Conservation (phyloP, 2,113 vertebrate species). For the Tor tambroides region DNA sequence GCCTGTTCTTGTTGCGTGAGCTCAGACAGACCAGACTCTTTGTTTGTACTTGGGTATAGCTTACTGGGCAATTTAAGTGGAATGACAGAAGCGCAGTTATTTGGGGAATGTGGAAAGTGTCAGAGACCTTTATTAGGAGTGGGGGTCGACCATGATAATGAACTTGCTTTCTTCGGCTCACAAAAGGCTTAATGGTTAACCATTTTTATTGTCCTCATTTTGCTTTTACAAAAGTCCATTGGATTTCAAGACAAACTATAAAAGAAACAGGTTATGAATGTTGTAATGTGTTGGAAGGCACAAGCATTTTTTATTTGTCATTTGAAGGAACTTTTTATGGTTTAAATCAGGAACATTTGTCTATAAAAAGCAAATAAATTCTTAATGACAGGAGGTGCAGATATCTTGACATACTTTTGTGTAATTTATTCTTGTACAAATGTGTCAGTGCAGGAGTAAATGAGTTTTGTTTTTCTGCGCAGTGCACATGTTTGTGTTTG, state of each 20-base stretch:
- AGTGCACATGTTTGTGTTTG: conserved; percentile 54
- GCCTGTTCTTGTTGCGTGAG: conserved; percentile 61
- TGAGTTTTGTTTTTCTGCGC: conserved; percentile 40
- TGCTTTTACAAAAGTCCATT: conserved; percentile 14
- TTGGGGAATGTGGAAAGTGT: conserved; percentile 73
- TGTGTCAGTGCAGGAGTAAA: not conserved
- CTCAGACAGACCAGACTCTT: conserved; percentile 62
- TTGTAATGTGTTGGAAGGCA: not conserved
- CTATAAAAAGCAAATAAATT: not conserved
- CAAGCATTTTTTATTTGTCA: not conserved
- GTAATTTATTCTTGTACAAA: not conserved
- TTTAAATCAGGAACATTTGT: not conserved
- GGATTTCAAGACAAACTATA: not conserved
- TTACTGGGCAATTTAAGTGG: conserved; percentile 72
- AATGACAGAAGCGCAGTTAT: conserved; percentile 74
- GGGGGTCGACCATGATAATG: conserved; percentile 59
- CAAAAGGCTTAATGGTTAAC: conserved; percentile 44
- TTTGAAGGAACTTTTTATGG: not conserved
- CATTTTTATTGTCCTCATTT: conserved; percentile 34
- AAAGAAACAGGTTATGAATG: not conserved
- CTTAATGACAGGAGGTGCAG: not conserved
- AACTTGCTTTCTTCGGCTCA: conserved; percentile 62
- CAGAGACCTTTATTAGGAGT: conserved; percentile 55
- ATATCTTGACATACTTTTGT: not conserved
- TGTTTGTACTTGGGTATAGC: conserved; percentile 63